Percentiles rank a stretch among this genome's conserved stretches.
phyloP scores from a whole-genome alignment of 2,797 vertebrate species.

The Xiphophorus birchmanni region DNA sequence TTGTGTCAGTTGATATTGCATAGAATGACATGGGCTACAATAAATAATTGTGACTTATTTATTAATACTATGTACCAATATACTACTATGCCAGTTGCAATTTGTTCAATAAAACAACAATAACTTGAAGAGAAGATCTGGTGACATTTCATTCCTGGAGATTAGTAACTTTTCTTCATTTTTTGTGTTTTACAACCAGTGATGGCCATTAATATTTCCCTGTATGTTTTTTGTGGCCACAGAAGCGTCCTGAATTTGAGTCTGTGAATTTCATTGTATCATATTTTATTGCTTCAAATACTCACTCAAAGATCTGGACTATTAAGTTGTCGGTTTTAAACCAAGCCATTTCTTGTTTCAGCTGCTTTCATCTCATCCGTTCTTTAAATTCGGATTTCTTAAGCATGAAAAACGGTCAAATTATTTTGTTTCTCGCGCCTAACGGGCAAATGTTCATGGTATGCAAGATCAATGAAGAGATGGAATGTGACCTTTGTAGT shows the following conservation, averaged over 20 bases:
- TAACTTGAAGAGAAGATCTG: too few species aligned
- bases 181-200: neutral
- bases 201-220: neutral
- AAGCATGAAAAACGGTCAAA: neutral
- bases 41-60: neutral
- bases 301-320: neutral
- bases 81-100: too few species aligned
- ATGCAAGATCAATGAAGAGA: neutral
- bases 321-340: neutral
- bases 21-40: neutral
- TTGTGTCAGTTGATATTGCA: neutral
- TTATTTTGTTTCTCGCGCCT: neutral
- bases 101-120: too few species aligned
- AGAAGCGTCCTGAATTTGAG: neutral
- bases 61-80: neutral
- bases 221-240: neutral
- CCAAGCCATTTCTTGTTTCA: neutral
- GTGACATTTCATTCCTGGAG: neutral
- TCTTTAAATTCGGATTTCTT: neutral
- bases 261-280: neutral
- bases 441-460: neutral
- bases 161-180: neutral
- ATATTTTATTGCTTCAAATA: neutral
- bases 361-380: neutral
- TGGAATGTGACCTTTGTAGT: neutral